Conservation (phyloP, 2,113 vertebrate genomes). For the Eolophus roseicapilla region DNA sequence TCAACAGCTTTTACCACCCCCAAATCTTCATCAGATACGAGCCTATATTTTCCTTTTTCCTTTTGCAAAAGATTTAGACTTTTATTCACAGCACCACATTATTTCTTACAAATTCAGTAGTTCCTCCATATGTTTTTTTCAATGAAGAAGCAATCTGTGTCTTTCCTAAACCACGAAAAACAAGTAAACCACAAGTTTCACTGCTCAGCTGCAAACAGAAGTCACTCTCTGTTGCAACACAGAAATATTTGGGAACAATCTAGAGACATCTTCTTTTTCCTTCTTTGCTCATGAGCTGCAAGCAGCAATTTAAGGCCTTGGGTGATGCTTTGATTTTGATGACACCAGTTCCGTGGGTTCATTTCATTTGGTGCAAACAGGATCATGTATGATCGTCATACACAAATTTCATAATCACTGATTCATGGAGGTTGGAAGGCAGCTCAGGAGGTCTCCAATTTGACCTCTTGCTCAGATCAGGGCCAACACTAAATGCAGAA, state of each 20-base stretch:
- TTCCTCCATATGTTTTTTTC: background rate
- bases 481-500: background rate
- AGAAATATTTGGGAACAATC: background rate
- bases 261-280: background rate
- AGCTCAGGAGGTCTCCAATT: background rate
- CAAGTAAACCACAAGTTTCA: background rate
- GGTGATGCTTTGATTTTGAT: background rate
- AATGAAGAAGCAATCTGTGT: background rate
- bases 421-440: background rate
- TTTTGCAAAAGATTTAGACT: background rate
- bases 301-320: background rate
- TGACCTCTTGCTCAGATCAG: background rate
- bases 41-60: background rate
- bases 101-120: background rate
- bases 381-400: background rate
- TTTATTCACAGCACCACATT: background rate
- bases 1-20: background rate
- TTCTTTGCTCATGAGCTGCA: background rate
- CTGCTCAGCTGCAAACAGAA: background rate
- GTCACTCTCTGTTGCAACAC: background rate
- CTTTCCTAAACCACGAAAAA: background rate
- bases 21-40: background rate
- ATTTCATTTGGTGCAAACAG: background rate
- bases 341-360: background rate
- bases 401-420: background rate